These are phyloP conservation scores for Chloroceryle inda DNA, from an alignment of 2,797 vertebrate species.

Conservation along the genomic window DNA sequence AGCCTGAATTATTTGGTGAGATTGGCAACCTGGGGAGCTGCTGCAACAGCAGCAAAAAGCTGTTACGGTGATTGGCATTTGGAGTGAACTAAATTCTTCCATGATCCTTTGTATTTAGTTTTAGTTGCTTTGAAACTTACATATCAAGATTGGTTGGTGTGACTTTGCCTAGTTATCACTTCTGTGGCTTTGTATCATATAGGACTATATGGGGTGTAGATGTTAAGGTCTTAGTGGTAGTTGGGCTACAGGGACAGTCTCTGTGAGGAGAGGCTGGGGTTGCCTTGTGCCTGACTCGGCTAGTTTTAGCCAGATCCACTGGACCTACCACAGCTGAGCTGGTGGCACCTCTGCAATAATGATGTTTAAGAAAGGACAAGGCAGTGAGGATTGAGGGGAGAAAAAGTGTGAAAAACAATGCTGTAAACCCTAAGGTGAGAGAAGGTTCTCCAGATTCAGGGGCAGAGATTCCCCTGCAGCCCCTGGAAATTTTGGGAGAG, in stretches of 20 bases:
- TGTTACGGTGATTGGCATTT: neutral
- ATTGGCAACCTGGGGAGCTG: neutral
- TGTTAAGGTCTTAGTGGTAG: neutral
- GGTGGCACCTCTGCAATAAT: neutral
- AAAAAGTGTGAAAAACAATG: neutral
- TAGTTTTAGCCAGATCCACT: too few relatives aligned
- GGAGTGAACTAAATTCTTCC: neutral
- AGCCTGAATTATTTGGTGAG: neutral
- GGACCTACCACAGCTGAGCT: too few relatives aligned
- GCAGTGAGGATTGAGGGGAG: neutral
- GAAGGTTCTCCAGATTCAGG: neutral
- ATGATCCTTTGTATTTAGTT: neutral
- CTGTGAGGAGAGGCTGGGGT: too few relatives aligned
- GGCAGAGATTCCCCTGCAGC: neutral
- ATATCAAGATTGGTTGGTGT: neutral
- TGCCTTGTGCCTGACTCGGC: too few relatives aligned
- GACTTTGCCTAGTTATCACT: neutral
- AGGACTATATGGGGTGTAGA: neutral
- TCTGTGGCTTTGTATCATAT: neutral
- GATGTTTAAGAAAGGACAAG: neutral
- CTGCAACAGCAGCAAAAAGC: neutral
- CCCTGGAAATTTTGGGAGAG: neutral
- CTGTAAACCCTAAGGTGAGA: neutral
- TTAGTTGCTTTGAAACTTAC: neutral
- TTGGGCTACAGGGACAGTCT: neutral